Evolutionary conservation across 1,140 invertebrate species (phyloP).

Genomic region (Acromyrmex charruanus): DNA sequence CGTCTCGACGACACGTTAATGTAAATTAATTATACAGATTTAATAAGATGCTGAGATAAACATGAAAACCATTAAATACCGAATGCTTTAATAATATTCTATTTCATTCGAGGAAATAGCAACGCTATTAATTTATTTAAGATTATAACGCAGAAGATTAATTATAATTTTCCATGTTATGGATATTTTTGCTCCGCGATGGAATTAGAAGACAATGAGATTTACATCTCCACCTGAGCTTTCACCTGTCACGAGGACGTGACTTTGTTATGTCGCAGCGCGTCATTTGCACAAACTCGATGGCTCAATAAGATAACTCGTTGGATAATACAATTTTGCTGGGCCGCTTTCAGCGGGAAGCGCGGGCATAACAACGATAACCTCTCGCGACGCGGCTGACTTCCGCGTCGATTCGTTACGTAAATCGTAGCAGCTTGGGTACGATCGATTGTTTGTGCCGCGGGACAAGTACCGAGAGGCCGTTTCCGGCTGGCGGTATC

Average conservation of each 20-base stretch:
- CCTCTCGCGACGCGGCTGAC: constrained; percentile 45
- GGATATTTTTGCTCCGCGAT: constrained; percentile 3
- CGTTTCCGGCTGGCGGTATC: constrained; percentile 52
- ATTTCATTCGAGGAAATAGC: not conserved
- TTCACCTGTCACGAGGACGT: constrained; percentile 61
- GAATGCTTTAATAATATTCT: not conserved
- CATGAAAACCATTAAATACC: not conserved
- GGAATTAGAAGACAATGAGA: constrained; percentile 41
- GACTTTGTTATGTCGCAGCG: constrained; percentile 52
- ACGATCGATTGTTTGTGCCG: constrained; percentile 62
- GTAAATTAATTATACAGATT: constrained; percentile 42
- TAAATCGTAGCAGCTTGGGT: constrained; percentile 61
- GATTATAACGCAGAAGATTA: not conserved
- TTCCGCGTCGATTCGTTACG: constrained; percentile 63
- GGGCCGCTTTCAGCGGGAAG: constrained; percentile 54
- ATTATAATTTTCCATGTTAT: not conserved
- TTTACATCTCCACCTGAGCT: constrained; percentile 44
- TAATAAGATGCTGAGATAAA: not conserved
- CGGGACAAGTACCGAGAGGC: constrained; percentile 40
- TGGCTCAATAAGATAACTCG: constrained; percentile 62
- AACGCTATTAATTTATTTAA: not conserved
- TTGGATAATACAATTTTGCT: constrained; percentile 60
- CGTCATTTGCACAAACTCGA: constrained; percentile 53
- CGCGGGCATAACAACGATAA: constrained; percentile 41
- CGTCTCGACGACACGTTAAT: constrained; percentile 39